Percentiles rank a stretch among this genome's conserved stretches.
These are phyloP conservation scores for Nipponacmea schrenckii DNA, from an alignment of 2,888 invertebrate genomes.

Conservation along the genomic window DNA sequence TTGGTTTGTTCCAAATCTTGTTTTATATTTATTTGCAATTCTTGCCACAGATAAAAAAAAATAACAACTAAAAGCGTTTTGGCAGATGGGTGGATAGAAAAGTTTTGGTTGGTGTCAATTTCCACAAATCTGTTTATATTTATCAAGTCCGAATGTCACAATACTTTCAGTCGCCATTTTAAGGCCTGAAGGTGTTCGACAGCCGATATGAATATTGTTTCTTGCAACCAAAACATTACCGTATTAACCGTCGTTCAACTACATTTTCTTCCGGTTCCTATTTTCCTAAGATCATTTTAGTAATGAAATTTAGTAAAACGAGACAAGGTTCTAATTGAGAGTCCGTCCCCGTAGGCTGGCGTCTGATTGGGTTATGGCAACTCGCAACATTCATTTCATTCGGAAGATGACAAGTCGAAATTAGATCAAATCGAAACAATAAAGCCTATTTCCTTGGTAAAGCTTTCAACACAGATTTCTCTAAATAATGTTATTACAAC, in stretches of 20 bases:
- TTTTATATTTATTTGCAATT: background rate
- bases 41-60: background rate
- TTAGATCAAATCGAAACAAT: slow-evolving; percentile 32
- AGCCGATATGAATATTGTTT: slow-evolving; percentile 27
- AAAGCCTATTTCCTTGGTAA: slow-evolving; percentile 28
- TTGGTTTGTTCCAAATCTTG: too few relatives aligned
- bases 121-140: slow-evolving; percentile 11
- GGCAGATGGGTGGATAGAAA: background rate
- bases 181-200: slow-evolving; percentile 14
- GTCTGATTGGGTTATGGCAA: slow-evolving; percentile 27
- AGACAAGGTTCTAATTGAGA: slow-evolving; percentile 31
- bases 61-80: background rate
- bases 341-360: slow-evolving; percentile 30
- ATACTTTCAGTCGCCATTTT: slow-evolving; percentile 13
- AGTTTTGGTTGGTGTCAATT: slow-evolving; percentile 5
- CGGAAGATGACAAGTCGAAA: slow-evolving; percentile 32
- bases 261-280: slow-evolving; percentile 18
- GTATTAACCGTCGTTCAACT: slow-evolving; percentile 20
- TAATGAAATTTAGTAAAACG: slow-evolving; percentile 35
- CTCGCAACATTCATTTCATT: slow-evolving; percentile 24
- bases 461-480: slow-evolving; percentile 25
- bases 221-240: slow-evolving; percentile 24
- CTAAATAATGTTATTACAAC: slow-evolving; percentile 34
- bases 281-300: slow-evolving; percentile 31
- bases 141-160: background rate